A percentile compares a stretch with the other conserved stretches of the same genome.
Conservation (phyloP, 1,140 invertebrate species). For the Pseudomyrmex pallidus region DNA sequence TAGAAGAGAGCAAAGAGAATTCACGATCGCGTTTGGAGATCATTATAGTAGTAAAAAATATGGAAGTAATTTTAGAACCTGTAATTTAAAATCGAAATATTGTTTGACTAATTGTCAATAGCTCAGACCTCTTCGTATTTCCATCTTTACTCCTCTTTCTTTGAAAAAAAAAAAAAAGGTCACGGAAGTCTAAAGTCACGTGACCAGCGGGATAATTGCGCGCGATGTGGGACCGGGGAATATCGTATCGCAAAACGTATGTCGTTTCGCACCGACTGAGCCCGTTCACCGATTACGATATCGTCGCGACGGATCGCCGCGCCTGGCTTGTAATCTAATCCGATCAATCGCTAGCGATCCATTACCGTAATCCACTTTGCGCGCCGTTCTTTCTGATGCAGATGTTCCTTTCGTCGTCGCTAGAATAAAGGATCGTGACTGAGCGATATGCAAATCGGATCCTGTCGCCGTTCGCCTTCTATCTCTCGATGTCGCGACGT, state of each 20-base stretch:
- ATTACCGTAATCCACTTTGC: slow-evolving; percentile 82
- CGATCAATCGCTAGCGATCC: slow-evolving; percentile 74
- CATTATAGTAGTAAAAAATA: too few relatives aligned
- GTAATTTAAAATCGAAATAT: too few relatives aligned
- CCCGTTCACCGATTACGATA: slow-evolving; percentile 67
- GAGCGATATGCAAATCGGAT: slow-evolving; percentile 74
- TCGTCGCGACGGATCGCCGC: slow-evolving; percentile 63
- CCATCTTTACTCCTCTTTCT: not conserved
- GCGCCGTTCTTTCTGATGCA: slow-evolving; percentile 69
- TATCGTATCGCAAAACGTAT: slow-evolving; percentile 65
- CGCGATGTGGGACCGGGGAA: not conserved
- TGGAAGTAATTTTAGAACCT: too few relatives aligned
- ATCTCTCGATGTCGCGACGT: slow-evolving; percentile 4
- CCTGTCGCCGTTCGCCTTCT: not conserved
- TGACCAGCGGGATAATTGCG: slow-evolving; percentile 17
- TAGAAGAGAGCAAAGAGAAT: not conserved
- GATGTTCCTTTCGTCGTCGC: slow-evolving; percentile 56
- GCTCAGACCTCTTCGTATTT: too few relatives aligned
- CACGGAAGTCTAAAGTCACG: not conserved
- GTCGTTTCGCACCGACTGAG: slow-evolving; percentile 76
- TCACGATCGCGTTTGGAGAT: not conserved
- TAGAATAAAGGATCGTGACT: slow-evolving; percentile 65
- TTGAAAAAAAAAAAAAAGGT: not conserved
- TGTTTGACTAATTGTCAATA: too few relatives aligned
- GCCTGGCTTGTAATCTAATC: slow-evolving; percentile 58